Evolutionary conservation across 2,113 vertebrate genomes (phyloP).

Genomic region (Lophius piscatorius): DNA sequence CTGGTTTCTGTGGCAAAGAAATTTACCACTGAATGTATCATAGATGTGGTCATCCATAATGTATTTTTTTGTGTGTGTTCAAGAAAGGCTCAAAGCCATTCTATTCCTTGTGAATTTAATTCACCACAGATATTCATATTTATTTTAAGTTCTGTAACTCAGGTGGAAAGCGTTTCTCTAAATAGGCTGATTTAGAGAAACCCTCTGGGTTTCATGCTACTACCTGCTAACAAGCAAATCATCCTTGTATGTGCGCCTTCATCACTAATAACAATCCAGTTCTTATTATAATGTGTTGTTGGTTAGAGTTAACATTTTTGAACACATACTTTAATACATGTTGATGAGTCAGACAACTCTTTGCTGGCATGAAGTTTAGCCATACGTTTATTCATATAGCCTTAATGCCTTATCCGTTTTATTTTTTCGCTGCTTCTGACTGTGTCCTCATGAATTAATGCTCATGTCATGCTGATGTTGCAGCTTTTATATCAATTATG

Average conservation of each 20-base stretch:
- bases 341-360: no score
- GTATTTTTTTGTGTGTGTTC: slow-evolving; percentile 17
- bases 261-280: not conserved
- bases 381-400: no score
- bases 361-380: no score
- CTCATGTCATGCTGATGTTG: slow-evolving; percentile 63
- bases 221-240: not conserved
- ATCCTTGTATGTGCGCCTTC: not conserved
- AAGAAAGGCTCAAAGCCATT: not conserved
- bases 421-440: slow-evolving; percentile 17
- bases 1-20: slow-evolving; percentile 1
- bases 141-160: not conserved
- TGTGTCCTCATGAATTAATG: slow-evolving; percentile 46
- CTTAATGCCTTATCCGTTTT: no score
- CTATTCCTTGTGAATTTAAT: slow-evolving; percentile 12
- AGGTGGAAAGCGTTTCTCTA: no score
- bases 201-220: not conserved
- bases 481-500: slow-evolving; percentile 67
- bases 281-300: not conserved
- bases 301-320: no score
- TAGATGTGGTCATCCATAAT: slow-evolving; percentile 2
- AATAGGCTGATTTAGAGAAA: no score
- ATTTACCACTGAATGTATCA: slow-evolving; percentile 6
- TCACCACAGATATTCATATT: not conserved
- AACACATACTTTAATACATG: not conserved